These are phyloP conservation scores for Mesorhabditis spiculigera DNA, from an alignment of 2,888 invertebrate species.

Conservation along the genomic window DNA sequence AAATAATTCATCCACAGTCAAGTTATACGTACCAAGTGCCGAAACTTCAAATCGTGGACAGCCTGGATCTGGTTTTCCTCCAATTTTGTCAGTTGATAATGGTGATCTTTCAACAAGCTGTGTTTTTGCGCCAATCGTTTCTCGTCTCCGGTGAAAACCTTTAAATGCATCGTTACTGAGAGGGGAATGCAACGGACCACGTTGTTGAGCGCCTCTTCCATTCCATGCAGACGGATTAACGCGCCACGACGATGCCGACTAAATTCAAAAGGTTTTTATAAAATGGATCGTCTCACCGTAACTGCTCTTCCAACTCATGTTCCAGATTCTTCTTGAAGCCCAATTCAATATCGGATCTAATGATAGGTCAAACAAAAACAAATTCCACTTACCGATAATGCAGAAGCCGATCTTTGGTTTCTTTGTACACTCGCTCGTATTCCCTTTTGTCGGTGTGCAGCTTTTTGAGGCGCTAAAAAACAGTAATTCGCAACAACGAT, in stretches of 20 bases:
- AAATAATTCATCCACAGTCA: neutral
- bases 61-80: constrained; percentile 92
- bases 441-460: constrained; percentile 18
- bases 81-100: constrained; percentile 91
- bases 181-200: constrained; percentile 20
- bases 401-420: constrained; percentile 17
- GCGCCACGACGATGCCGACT: constrained; percentile 29
- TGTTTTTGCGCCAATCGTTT: constrained; percentile 63
- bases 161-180: neutral
- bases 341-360: neutral
- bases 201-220: constrained; percentile 36
- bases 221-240: constrained; percentile 21
- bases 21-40: constrained; percentile 30
- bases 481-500: neutral
- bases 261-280: constrained; percentile 15
- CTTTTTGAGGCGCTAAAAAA: constrained; percentile 19
- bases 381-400: no score
- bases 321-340: constrained; percentile 15
- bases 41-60: constrained; percentile 72
- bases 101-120: constrained; percentile 85
- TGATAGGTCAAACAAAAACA: neutral
- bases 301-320: constrained; percentile 22
- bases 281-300: constrained; percentile 13
- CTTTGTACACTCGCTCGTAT: constrained; percentile 28
- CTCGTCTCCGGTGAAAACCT: no score